Base-by-base conservation (phyloP, 2,113 vertebrate species). In the Corvus hawaiiensis region DNA sequence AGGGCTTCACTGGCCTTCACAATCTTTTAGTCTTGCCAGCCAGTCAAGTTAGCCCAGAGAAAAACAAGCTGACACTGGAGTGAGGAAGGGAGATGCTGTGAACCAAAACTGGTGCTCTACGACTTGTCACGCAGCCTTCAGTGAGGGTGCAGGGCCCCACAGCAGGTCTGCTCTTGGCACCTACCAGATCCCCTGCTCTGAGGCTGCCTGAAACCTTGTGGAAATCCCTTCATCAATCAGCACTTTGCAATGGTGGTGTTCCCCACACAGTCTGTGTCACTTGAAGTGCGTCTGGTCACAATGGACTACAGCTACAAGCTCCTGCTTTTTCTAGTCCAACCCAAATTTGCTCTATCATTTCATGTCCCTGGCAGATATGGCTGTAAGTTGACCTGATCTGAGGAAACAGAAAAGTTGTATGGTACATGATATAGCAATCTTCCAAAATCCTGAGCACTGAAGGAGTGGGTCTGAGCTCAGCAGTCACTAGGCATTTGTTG, bases 71-170 rank as follows among this genome's bases (percentile, higher is more conserved):
- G 43, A 23, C 26, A 19, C 17, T 1, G 4, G 78, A 62, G 48
- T 14, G 61, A 62, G 77, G 55, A 33, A 71, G 13, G 37, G 39
- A 59, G 30, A 28, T 41, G 33, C 37, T 78, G 20, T 77, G 68
- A 82, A 71, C 52, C 20, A 62, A 78, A 62, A 17, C 56, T 33
- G 28, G 13, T 56, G 58, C 10, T 67, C 9, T 28, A 4, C 1
- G 20, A 24, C 27, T 71, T 4, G 1, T 24, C 7, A 19, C 0
- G 1, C 16, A 30, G 55, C 46, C 55, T 41, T 48, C n/a, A 3
- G 49, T 1, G 4, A 82, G 30, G 27, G 24, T n/a, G 9, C 0
- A 2, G 44, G 51, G 13, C 55, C 52, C 35, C 18, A 35, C 48
- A 72, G 35, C 33, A 9, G 2, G 7, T 48, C 61, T 83, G 68